Conservation (phyloP, 1,140 invertebrate species). For the Cotesia typhae region DNA sequence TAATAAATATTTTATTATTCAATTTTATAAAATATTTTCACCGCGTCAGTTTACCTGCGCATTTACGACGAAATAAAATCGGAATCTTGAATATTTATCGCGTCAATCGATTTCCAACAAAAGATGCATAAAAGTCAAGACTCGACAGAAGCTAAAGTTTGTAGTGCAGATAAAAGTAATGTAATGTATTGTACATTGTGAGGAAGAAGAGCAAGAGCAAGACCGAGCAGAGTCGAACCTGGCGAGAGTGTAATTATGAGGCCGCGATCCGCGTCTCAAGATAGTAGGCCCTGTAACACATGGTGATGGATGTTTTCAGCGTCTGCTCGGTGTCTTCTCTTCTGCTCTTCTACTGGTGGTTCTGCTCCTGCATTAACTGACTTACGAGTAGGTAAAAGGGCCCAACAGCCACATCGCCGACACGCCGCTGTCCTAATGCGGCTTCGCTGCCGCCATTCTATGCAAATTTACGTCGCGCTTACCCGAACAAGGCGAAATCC, state of each 20-base stretch:
- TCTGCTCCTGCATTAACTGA: slow-evolving; percentile 57
- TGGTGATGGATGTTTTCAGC: slow-evolving; percentile 67
- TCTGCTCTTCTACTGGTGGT: too few species aligned
- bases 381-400: slow-evolving; percentile 50
- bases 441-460: slow-evolving; percentile 59
- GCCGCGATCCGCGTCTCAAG: slow-evolving; percentile 62
- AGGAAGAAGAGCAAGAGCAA: slow-evolving; percentile 24
- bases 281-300: slow-evolving; percentile 49
- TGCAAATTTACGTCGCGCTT: slow-evolving; percentile 60
- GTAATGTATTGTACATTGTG: slow-evolving; percentile 9
- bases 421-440: slow-evolving; percentile 49
- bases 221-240: slow-evolving; percentile 29
- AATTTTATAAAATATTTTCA: too few species aligned
- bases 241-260: slow-evolving; percentile 65
- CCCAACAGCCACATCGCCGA: slow-evolving; percentile 40
- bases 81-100: not conserved
- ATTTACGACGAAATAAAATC: too few species aligned
- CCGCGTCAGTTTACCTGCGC: too few species aligned
- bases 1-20: not conserved
- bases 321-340: slow-evolving; percentile 61
- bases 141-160: too few species aligned
- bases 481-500: slow-evolving; percentile 44
- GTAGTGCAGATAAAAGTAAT: too few species aligned
- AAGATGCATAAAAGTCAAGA: too few species aligned
- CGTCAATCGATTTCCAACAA: not conserved